Evolutionary conservation across 2,797 vertebrate species (phyloP), one percentile per base, ranked within the genome.

Genomic region (Odontamblyopus lacepedii): DNA sequence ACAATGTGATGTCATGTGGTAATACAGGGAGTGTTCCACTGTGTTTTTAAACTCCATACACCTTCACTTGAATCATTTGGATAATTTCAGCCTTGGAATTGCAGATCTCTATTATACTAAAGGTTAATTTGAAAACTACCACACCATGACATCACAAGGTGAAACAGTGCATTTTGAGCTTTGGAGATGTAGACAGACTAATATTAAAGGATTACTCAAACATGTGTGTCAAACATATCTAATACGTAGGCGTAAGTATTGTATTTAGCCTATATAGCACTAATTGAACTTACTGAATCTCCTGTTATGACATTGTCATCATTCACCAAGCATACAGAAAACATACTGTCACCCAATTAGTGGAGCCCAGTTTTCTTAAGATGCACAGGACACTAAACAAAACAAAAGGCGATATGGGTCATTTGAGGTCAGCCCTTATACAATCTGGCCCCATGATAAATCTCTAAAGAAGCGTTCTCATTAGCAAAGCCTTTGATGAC

Each of bases 401-500:
- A 55, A 2, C 2, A n/a, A 70, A 9, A 66, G 8, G 11, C 15
- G 3, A 67, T 16, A 41, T 53, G 57, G n/a, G 11, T 26, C 8
- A 35, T 66, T 35, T 48, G 38, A 61, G 63, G 63, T 70, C 63
- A 74, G 51, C 56, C 38, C 38, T 15, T 6, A 41, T 65, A 55
- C 2, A 71, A 67, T 12, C 48, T 48, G 30, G 18, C 9, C 5
- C 7, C 11, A 56, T 29, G 29, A 63, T 8, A 64, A 30, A 75
- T 63, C 19, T 6, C 48, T 44, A 30, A 26, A 5, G 13, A 41
- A 63, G 2, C 41, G 12, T 11, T 0, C 32, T 78, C 71, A 70
- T 85, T 70, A 72, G 64, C 8, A 6, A 64, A 30, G 66, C 44
- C 23, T 75, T 19, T 73, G 32, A 73, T 67, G n/a, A 23, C 5